Evolutionary conservation across 2,888 invertebrate genomes (phyloP).

Genomic region (Drosophila infuscata): DNA sequence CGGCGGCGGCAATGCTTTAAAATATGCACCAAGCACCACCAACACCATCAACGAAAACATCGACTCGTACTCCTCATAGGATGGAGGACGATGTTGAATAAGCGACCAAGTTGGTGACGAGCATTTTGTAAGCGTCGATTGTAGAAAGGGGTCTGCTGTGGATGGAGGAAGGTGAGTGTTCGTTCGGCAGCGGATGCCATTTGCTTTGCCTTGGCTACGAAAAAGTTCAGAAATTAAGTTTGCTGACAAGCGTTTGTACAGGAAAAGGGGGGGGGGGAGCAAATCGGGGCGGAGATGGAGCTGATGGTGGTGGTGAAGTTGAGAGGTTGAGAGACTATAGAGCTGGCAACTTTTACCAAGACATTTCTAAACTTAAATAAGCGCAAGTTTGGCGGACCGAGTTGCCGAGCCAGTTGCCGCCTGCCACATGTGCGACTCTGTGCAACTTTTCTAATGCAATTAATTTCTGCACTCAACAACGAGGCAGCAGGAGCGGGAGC

Average conservation of each 20-base stretch:
- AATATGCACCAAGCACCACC: constrained; percentile 61
- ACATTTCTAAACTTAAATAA: constrained; percentile 80
- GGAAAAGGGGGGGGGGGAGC: background rate
- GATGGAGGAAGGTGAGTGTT: background rate
- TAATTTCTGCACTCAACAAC: constrained; percentile 79
- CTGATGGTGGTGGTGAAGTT: background rate
- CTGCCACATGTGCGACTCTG: constrained; percentile 71
- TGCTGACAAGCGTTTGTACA: constrained; percentile 79
- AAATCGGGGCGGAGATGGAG: background rate
- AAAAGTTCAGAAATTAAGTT: constrained; percentile 81
- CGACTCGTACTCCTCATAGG: constrained; percentile 1
- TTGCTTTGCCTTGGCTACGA: constrained; percentile 60
- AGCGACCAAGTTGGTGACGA: constrained; percentile 75
- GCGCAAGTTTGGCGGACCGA: constrained; percentile 69
- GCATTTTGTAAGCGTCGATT: constrained; percentile 71
- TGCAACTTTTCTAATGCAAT: constrained; percentile 80
- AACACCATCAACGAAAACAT: constrained; percentile 5
- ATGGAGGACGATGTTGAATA: constrained; percentile 57
- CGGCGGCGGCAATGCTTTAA: constrained; percentile 51
- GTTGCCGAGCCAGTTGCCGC: constrained; percentile 48
- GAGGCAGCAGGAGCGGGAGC: background rate
- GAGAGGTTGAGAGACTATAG: background rate
- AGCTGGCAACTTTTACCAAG: constrained; percentile 64
- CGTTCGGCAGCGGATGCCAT: constrained; percentile 53
- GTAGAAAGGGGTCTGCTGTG: background rate